Conservation (phyloP, 2,113 vertebrate genomes). For the Psilopogon haemacephalus region DNA sequence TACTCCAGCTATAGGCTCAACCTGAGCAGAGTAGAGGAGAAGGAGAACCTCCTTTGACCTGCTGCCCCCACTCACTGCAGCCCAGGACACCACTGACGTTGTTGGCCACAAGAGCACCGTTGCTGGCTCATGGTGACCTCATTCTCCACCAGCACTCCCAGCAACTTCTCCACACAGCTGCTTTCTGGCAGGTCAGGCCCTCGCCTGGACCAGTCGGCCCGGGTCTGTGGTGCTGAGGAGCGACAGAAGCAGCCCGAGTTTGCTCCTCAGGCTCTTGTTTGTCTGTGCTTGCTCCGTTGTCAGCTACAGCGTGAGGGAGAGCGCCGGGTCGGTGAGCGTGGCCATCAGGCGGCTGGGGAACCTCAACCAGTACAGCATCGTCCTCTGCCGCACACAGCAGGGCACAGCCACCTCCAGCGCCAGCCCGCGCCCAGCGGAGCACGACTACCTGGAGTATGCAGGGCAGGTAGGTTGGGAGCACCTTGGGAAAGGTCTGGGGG, state of each 20-base stretch:
- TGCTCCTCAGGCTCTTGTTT: background rate
- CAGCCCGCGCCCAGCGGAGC: conserved; percentile 73
- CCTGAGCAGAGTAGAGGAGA: too few relatives aligned
- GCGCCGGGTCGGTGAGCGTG: conserved; percentile 82
- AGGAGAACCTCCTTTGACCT: too few relatives aligned
- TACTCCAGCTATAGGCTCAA: too few relatives aligned
- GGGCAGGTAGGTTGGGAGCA: conserved; percentile 82
- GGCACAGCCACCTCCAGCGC: conserved; percentile 84
- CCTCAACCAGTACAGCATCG: conserved; percentile 94
- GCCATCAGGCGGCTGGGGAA: conserved; percentile 86
- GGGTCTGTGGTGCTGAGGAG: background rate
- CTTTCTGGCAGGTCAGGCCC: too few relatives aligned
- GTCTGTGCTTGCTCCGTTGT: background rate
- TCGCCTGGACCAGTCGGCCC: background rate
- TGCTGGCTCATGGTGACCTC: too few relatives aligned
- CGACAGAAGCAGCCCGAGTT: accelerated
- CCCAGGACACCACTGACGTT: too few relatives aligned
- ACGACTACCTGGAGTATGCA: conserved; percentile 90
- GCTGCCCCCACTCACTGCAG: too few relatives aligned
- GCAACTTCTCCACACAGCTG: too few relatives aligned
- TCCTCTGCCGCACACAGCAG: conserved; percentile 87
- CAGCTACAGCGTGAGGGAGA: conserved; percentile 92
- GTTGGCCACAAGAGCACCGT: too few relatives aligned
- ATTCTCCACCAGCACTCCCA: too few relatives aligned
- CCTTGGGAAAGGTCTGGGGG: background rate